Base-by-base conservation (phyloP, 2,113 vertebrate genomes). In the Carassius carassius region DNA sequence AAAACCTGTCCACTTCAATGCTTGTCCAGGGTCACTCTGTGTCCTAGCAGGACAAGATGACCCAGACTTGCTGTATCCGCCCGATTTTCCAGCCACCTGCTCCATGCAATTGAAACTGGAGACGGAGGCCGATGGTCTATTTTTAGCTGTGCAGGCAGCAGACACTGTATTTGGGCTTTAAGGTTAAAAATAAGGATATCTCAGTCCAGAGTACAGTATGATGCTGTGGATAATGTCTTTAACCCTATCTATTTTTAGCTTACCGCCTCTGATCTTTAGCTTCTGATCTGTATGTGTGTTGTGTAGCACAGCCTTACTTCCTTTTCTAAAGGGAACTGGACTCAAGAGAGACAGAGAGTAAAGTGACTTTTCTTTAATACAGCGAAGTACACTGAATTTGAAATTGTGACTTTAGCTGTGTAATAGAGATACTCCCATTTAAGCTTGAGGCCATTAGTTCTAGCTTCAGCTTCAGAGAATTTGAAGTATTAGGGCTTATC, bases 171-270 rank as follows among this genome's bases (percentile, higher is more conserved):
- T 91, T 87, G 86, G 90, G 91, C 90, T 92, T 92, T 92, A 93
- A 92, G 92, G 91, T 93, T 92, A 93, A 94, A 94, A 94, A 93
- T 92, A 94, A 78, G 92, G 89, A 93, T 88, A 91, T 91, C 91
- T 87, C 80, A 88, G 88, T 93, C 85, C 78, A 88, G 87, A 78
- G 80, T 56, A 54, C 51, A 54, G 16, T 54, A 19, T 5, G 51
- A 54, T 54, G 51, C 51, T 19, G 1, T 54, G 51, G 19, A 54
- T 54, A 72, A 2, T 5, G 21, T 72, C 69, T 44, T 72, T 5
- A 69, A 5, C 82, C 80, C 19, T 8, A 60, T 32, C 83, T 70
- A 81, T 62, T 58, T 29, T 79, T 51, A 87, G 74, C 37, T 72
- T 84, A 84, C 35, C 47, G 78, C 69, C 37, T 75, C 74, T 72